phyloP scores from a whole-genome alignment of 2,797 vertebrate species.

The Loriculus beryllinus region DNA sequence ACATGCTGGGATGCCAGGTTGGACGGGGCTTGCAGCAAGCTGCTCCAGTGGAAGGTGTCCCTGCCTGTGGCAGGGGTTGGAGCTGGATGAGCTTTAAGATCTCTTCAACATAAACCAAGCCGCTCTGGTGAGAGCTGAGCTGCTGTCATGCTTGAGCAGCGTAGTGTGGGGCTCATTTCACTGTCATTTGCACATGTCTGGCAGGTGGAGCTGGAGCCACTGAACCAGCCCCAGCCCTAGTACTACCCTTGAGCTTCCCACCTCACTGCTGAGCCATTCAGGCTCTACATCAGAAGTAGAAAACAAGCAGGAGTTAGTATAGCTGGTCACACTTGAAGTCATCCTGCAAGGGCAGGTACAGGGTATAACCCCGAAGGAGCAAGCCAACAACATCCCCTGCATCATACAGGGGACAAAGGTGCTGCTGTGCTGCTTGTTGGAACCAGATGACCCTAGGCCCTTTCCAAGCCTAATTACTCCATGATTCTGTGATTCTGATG shows the following conservation, averaged over 20 bases:
- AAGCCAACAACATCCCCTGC: neutral
- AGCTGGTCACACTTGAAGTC: neutral
- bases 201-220: slow-evolving; percentile 68
- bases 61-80: neutral
- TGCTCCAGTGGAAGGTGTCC: neutral
- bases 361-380: rapidly evolving
- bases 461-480: neutral
- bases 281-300: neutral
- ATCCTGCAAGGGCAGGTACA: neutral
- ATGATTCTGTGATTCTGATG: neutral
- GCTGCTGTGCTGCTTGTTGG: neutral
- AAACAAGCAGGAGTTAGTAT: neutral
- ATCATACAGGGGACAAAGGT: neutral
- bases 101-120: neutral
- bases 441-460: neutral
- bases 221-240: neutral
- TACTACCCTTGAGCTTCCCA: neutral
- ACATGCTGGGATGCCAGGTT: neutral
- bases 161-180: neutral
- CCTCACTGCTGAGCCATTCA: rapidly evolving
- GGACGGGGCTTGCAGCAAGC: neutral
- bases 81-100: neutral
- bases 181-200: slow-evolving; percentile 56
- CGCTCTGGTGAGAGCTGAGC: slow-evolving; percentile 8
- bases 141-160: slow-evolving; percentile 58